Evolutionary conservation across 2,888 invertebrate species (phyloP), one percentile per base, ranked within the genome.

Genomic region (Graphium colonna): DNA sequence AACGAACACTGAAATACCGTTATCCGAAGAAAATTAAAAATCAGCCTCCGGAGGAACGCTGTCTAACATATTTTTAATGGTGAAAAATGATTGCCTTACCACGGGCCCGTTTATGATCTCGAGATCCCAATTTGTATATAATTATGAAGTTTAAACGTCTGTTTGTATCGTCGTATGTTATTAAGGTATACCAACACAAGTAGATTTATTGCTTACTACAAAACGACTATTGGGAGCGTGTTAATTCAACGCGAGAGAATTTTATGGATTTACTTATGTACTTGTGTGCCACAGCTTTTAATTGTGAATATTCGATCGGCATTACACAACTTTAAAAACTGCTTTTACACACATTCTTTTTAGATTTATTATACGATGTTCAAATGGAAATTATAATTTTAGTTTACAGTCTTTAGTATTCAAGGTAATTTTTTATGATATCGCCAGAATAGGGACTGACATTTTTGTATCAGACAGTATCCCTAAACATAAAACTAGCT

Each of bases 1-100:
- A 9, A 31, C 1, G 1, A 10, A 31, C 8, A 10, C 31, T 9
- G 31, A 31, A 31, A 1, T 75, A 66, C 79, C 78, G 77, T 79
- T 80, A 82, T 68, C 70, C 71, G 68, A 72, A 70, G 74, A 65
- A 75, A 75, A 76, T 81, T 79, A 81, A 77, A 75, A 67, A 57
- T 28, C 57, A 57, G 72, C 65, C 65, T 67, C 62, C 68, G 67
- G 72, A 72, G 71, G 67, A 60, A 60, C 67, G 64, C 62, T 65
- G 62, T 67, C 67, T 67, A 68, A 76, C 74, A 65, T 69, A 68
- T 71, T 75, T 75, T 79, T 77, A 82, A 78, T 75, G 72, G 71
- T 77, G 77, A 81, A 80, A 80, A 78, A 77, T 76, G 68, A 75
- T 71, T 69, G 69, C 64, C n/a, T 70, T 66, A 70, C 67, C 69